phyloP scores from a whole-genome alignment of 2,888 invertebrate genomes.

The Cantharis nigra region DNA sequence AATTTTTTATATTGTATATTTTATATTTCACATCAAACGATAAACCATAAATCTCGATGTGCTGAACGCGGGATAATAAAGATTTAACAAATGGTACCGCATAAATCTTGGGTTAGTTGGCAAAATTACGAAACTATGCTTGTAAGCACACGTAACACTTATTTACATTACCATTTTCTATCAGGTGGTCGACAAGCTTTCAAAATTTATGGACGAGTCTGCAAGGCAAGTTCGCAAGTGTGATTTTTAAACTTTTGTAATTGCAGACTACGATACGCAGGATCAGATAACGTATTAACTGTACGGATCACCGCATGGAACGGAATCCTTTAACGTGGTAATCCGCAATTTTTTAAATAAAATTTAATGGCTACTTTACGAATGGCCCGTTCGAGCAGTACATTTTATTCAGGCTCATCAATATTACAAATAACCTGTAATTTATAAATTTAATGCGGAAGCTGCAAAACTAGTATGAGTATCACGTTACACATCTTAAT shows the following conservation, averaged over 20 bases:
- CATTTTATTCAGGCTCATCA: neutral
- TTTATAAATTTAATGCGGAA: constrained; percentile 5
- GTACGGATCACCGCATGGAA: neutral
- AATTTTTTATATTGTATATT: neutral
- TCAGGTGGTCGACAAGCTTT: neutral
- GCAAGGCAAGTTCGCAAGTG: neutral
- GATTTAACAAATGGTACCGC: neutral
- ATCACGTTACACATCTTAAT: constrained; percentile 15
- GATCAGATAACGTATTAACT: neutral
- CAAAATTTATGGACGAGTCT: neutral
- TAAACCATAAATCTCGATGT: neutral
- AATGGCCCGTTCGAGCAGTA: neutral
- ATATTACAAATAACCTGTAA: neutral
- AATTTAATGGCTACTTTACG: neutral
- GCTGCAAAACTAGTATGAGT: constrained; percentile 15
- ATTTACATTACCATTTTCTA: neutral
- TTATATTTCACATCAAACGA: neutral
- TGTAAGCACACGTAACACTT: neutral
- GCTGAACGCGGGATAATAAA: neutral
- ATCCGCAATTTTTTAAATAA: neutral
- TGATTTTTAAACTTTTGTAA: neutral
- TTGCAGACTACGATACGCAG: neutral
- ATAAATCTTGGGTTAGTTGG: neutral
- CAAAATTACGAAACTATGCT: neutral
- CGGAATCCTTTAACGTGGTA: neutral